phyloP scores from a whole-genome alignment of 2,888 invertebrate species.

The Aricia artaxerxes region DNA sequence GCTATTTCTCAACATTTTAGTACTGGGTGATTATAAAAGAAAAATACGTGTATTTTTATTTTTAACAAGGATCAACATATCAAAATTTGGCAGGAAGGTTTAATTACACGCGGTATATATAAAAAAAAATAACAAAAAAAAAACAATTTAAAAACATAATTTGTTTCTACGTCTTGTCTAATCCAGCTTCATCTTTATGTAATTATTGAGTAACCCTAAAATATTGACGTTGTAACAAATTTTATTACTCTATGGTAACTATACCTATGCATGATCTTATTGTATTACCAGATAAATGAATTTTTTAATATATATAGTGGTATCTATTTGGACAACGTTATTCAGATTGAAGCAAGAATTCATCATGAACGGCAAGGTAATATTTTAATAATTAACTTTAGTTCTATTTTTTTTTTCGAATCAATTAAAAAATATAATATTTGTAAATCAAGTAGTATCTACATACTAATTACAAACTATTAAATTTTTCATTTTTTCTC shows the following conservation, averaged over 20 bases:
- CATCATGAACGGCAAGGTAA: constrained; percentile 15
- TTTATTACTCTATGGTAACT: not conserved
- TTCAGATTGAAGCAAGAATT: constrained; percentile 7
- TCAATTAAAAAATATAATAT: not conserved
- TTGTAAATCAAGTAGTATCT: not conserved
- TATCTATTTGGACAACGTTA: not conserved
- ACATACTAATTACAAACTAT: not conserved
- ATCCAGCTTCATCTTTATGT: not conserved
- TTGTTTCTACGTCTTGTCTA: not conserved
- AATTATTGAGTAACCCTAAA: not conserved
- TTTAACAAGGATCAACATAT: no score
- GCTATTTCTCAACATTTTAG: no score
- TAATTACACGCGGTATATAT: no score
- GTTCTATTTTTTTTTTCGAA: not conserved
- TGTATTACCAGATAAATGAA: not conserved
- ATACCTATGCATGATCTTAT: not conserved
- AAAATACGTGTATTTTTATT: no score
- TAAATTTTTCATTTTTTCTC: not conserved
- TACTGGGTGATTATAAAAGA: no score
- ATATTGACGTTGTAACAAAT: not conserved
- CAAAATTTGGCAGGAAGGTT: no score
- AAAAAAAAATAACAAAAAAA: no score
- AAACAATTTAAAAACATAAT: no score
- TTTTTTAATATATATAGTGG: not conserved
- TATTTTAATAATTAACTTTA: not conserved